Conservation (phyloP, 2,113 vertebrate species). For the Artemisiospiza belli region DNA sequence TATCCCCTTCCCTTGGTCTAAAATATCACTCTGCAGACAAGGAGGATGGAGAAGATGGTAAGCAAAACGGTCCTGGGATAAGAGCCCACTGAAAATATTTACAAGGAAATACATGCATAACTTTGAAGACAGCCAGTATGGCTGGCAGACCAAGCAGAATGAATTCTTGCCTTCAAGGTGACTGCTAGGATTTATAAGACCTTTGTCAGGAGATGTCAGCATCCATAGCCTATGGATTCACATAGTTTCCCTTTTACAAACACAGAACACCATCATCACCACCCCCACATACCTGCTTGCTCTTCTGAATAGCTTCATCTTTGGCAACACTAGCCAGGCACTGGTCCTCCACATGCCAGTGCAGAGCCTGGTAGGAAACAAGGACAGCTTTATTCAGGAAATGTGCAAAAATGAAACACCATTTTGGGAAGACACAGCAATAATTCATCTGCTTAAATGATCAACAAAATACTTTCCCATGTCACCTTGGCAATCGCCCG, state of each 20-base stretch:
- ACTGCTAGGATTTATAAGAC: not conserved
- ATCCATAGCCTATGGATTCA: not conserved
- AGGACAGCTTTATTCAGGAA: not conserved
- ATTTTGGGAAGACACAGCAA: not conserved
- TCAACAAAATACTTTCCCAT: constrained; percentile 19
- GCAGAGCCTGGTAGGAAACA: not conserved
- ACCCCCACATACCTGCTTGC: not conserved
- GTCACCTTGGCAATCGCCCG: not conserved
- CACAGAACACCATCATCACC: not conserved
- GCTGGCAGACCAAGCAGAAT: not conserved
- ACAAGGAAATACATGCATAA: not conserved
- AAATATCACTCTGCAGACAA: not conserved
- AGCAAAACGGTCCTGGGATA: not conserved
- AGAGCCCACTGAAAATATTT: constrained; percentile 35
- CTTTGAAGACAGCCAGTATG: not conserved
- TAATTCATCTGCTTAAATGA: not conserved
- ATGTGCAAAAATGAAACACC: not conserved
- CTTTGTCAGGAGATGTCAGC: not conserved
- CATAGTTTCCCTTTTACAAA: not conserved
- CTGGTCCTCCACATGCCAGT: not conserved
- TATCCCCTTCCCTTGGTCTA: not conserved
- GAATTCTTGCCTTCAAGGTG: not conserved
- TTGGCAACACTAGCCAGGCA: not conserved
- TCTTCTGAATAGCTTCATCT: not conserved
- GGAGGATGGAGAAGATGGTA: not conserved